Evolutionary conservation across 37 sponge, comb jelly and placozoan species (phyloP).

Genomic region (Tethya wilhelma): DNA sequence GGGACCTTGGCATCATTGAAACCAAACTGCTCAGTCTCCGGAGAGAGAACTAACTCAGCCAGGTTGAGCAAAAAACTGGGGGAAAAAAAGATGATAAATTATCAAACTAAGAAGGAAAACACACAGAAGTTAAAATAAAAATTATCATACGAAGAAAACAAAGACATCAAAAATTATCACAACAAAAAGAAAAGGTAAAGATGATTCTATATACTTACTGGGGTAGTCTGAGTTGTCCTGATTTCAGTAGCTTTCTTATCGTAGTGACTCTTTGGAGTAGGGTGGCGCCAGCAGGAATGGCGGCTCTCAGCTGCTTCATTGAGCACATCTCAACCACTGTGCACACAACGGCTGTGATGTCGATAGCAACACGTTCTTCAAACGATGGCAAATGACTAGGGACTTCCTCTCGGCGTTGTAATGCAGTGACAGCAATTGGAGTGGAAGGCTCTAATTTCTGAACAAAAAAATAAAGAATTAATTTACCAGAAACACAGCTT

Average conservation of each 20-base stretch:
- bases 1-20: slow-evolving; percentile 25
- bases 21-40: not conserved
- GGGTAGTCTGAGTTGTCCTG: slow-evolving; percentile 34
- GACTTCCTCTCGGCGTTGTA: slow-evolving; percentile 23
- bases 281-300: slow-evolving; percentile 32
- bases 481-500: not conserved
- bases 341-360: slow-evolving; percentile 45
- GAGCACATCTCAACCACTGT: slow-evolving; percentile 61
- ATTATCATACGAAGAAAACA: not conserved
- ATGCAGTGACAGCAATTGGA: not conserved
- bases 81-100: not conserved
- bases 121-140: not conserved
- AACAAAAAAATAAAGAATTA: not conserved
- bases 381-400: slow-evolving; percentile 43
- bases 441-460: not conserved
- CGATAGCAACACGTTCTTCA: slow-evolving; percentile 58
- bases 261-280: slow-evolving; percentile 36
- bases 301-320: slow-evolving; percentile 59
- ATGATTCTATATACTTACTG: slow-evolving; percentile 19
- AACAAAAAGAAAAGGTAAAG: not conserved
- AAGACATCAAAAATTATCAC: not conserved
- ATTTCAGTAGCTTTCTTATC: slow-evolving; percentile 38
- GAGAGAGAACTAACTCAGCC: slow-evolving; percentile 50
- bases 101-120: not conserved
- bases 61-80: slow-evolving; percentile 53